These are phyloP conservation scores for Protophormia terraenovae DNA, from an alignment of 2,888 invertebrate species.

Conservation along the genomic window DNA sequence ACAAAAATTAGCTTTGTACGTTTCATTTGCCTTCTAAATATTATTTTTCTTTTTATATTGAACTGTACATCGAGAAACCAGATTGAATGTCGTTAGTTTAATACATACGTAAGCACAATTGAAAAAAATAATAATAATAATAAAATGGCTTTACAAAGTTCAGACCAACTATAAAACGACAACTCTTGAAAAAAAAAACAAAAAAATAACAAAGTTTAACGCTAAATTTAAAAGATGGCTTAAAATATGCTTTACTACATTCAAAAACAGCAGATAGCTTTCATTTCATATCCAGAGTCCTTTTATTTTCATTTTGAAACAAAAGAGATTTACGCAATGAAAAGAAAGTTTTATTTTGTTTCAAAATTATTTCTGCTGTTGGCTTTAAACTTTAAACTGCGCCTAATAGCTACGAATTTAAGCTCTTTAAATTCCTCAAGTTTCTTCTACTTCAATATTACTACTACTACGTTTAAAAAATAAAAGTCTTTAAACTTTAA, in stretches of 20 bases:
- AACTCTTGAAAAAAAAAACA: constrained; percentile 66
- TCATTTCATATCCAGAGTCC: constrained; percentile 73
- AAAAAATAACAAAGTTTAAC: constrained; percentile 63
- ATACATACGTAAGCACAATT: constrained; percentile 69
- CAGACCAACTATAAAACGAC: constrained; percentile 67
- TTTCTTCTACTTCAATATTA: constrained; percentile 59
- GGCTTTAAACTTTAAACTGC: constrained; percentile 68
- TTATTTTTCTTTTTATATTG: background rate
- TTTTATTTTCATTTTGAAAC: constrained; percentile 29
- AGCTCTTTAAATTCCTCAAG: constrained; percentile 50
- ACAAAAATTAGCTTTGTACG: background rate
- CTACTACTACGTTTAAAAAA: constrained; percentile 49
- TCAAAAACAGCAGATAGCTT: constrained; percentile 76
- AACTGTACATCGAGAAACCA: background rate
- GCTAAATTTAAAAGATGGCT: constrained; percentile 79
- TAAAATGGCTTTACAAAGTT: constrained; percentile 54
- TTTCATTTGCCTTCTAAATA: background rate
- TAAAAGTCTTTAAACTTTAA: constrained; percentile 48
- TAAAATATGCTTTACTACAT: constrained; percentile 82
- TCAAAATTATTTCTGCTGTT: constrained; percentile 73
- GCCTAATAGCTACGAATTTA: constrained; percentile 68
- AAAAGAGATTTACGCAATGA: constrained; percentile 64
- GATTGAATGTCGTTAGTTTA: constrained; percentile 58
- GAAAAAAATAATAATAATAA: constrained; percentile 22
- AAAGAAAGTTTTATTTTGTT: constrained; percentile 71